These are phyloP conservation scores for Chaetophractus vellerosus DNA, from an alignment of 2,797 vertebrate genomes.

Conservation along the genomic window DNA sequence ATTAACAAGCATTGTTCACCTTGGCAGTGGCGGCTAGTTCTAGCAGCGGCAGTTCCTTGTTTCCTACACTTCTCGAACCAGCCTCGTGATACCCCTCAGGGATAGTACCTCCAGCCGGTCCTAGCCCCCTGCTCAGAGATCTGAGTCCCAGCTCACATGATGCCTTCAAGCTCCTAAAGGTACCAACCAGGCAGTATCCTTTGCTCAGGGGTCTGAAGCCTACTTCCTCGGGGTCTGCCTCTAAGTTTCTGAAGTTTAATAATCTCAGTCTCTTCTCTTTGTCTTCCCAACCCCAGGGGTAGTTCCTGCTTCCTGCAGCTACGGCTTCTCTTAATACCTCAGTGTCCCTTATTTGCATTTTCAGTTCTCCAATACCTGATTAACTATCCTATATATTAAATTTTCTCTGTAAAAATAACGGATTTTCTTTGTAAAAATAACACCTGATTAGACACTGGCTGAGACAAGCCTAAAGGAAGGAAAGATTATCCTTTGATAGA, in stretches of 20 bases:
- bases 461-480: not conserved
- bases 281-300: too few relatives aligned
- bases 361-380: not conserved
- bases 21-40: not conserved
- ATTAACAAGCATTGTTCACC: not conserved
- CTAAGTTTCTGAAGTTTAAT: too few relatives aligned
- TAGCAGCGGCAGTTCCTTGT: too few relatives aligned
- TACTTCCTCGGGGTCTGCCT: too few relatives aligned
- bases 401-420: not conserved
- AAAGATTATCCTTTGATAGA: not conserved
- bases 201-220: too few relatives aligned
- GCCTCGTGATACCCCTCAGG: not conserved
- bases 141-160: too few relatives aligned
- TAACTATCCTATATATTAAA: not conserved
- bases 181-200: too few relatives aligned
- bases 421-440: not conserved
- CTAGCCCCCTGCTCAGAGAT: not conserved
- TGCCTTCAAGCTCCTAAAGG: not conserved
- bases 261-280: too few relatives aligned
- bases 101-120: rapidly evolving
- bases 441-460: not conserved
- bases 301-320: not conserved
- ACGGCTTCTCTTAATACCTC: not conserved
- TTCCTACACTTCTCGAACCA: not conserved
- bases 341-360: not conserved